Conservation (phyloP, 2,888 invertebrate species). For the Orchesella flavescens region DNA sequence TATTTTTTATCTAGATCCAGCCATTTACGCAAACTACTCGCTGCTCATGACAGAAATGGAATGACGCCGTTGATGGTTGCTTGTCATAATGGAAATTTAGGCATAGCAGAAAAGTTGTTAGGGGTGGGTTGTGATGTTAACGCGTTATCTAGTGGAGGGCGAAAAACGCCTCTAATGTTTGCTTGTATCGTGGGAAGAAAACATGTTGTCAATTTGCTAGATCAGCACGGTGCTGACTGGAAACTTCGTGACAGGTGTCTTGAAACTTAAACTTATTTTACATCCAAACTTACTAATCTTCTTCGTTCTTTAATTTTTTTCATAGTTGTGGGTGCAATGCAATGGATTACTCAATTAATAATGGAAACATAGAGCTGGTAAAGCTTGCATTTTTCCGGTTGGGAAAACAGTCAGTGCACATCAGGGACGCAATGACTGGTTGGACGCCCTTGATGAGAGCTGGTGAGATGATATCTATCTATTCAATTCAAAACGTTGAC, state of each 20-base stretch:
- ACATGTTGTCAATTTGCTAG: constrained; percentile 62
- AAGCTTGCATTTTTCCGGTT: constrained; percentile 63
- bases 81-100: constrained; percentile 67
- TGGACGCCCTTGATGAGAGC: constrained; percentile 72
- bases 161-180: constrained; percentile 71
- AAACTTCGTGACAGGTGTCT: constrained; percentile 70
- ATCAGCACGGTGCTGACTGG: constrained; percentile 71
- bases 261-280: neutral
- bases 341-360: constrained; percentile 71
- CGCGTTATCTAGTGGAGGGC: constrained; percentile 60
- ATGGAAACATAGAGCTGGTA: constrained; percentile 66
- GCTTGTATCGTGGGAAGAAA: constrained; percentile 69
- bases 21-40: constrained; percentile 57
- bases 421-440: constrained; percentile 65
- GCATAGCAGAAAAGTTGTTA: constrained; percentile 68
- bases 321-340: constrained; percentile 71
- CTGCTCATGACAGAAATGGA: constrained; percentile 69
- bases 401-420: constrained; percentile 65
- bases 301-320: too few relatives aligned
- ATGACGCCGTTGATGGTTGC: constrained; percentile 72
- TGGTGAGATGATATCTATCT: constrained; percentile 44
- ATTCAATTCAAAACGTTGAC: too few relatives aligned
- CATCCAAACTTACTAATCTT: neutral
- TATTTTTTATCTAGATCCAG: constrained; percentile 19
- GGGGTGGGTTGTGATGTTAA: constrained; percentile 70